phyloP scores from a whole-genome alignment of 2,113 vertebrate species.

The Dromiciops gliroides region DNA sequence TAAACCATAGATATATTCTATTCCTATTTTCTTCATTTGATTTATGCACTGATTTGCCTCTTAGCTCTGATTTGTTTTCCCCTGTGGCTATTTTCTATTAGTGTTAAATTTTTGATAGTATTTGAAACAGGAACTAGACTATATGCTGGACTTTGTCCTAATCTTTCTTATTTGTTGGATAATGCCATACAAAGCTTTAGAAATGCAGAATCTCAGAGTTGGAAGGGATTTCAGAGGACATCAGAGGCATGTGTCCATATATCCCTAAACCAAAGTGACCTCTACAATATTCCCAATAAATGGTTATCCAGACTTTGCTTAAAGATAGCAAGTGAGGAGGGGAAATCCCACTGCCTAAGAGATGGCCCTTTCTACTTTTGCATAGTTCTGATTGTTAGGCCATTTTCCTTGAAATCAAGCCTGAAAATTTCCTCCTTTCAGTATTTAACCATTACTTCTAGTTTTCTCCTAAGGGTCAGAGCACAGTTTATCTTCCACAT shows the following conservation, averaged over 20 bases:
- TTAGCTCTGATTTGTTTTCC: not conserved
- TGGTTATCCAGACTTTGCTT: not conserved
- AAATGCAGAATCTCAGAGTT: not conserved
- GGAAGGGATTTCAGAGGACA: not conserved
- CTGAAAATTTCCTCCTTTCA: not conserved
- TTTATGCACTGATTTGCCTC: slow-evolving; percentile 26
- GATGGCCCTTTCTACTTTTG: not conserved
- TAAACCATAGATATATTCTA: not conserved
- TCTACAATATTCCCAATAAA: not conserved
- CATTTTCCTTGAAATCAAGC: not conserved
- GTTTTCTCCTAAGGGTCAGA: not conserved
- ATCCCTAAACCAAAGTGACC: not conserved
- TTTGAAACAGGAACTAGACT: slow-evolving; percentile 40
- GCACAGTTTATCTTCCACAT: not conserved
- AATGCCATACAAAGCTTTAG: not conserved
- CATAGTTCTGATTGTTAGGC: not conserved
- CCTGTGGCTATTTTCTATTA: not conserved
- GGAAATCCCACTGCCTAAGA: not conserved
- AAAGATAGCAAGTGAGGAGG: not conserved
- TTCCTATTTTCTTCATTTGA: slow-evolving; percentile 46
- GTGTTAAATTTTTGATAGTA: slow-evolving; percentile 43
- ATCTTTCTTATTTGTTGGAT: not conserved
- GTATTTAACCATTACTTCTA: not conserved
- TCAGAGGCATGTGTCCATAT: not conserved
- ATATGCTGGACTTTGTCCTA: not conserved